Percentiles rank a stretch among this genome's conserved stretches.
Evolutionary conservation across 2,113 vertebrate genomes (phyloP).

Genomic region (Meriones unguiculatus): DNA sequence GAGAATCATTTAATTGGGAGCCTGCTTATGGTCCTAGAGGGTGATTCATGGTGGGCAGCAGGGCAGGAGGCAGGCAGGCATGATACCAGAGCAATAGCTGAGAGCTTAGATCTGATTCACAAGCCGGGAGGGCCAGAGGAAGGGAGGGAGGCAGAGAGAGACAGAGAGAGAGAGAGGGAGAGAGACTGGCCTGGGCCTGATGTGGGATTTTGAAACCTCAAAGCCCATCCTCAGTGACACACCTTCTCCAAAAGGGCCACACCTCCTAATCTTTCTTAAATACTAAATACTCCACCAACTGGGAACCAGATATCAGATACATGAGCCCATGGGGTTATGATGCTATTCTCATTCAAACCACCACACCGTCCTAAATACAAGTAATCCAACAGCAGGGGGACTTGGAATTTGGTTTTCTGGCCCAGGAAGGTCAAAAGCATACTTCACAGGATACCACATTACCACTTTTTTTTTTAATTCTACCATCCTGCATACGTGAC

Average conservation of each 20-base stretch:
- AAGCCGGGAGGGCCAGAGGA: neutral
- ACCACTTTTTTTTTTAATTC: neutral
- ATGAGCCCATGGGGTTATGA: neutral
- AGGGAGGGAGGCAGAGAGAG: rapidly evolving
- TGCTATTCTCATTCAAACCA: neutral
- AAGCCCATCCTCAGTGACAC: neutral
- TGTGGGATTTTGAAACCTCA: neutral
- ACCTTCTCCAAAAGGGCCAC: neutral
- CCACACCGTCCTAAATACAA: neutral
- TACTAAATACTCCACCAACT: neutral
- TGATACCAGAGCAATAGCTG: too few species aligned
- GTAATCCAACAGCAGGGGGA: neutral
- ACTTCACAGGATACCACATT: neutral
- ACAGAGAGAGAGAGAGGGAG: too few species aligned
- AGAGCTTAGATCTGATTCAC: neutral
- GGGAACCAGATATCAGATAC: neutral
- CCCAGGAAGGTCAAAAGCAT: constrained; percentile 14
- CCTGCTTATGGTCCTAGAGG: neutral
- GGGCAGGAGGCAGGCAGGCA: neutral
- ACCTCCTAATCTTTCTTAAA: neutral
- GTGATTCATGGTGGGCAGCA: neutral
- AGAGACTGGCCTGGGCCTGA: neutral
- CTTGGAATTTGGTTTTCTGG: neutral
- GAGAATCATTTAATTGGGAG: neutral
- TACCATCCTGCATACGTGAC: rapidly evolving